A percentile compares a stretch with the other conserved stretches of the same genome.
Conservation (phyloP, 1,140 invertebrate genomes). For the Cydia pomonella region DNA sequence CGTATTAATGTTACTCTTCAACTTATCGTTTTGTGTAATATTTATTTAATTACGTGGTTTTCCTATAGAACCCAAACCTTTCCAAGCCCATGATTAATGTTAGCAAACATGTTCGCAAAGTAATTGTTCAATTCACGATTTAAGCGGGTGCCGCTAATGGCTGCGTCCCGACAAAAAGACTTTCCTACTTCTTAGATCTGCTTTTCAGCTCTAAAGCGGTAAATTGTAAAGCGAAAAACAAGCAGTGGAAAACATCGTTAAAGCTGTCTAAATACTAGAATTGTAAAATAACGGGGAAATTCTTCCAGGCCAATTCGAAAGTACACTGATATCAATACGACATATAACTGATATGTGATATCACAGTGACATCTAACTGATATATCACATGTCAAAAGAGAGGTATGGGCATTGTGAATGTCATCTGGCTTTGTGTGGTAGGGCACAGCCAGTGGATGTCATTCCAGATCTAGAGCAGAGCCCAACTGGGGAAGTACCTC, state of each 20-base stretch:
- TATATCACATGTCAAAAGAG: too few relatives aligned
- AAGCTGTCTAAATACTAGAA: slow-evolving; percentile 9
- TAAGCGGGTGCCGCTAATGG: neutral
- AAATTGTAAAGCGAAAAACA: neutral
- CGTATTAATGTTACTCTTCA: too few relatives aligned
- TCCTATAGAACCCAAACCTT: neutral
- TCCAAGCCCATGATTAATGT: neutral
- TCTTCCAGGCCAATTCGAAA: too few relatives aligned
- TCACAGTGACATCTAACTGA: too few relatives aligned
- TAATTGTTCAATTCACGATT: slow-evolving; percentile 3
- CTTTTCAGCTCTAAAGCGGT: neutral
- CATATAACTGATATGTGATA: too few relatives aligned
- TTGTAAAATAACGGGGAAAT: neutral
- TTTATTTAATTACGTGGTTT: neutral
- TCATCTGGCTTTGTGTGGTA: too few relatives aligned
- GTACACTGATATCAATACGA: too few relatives aligned
- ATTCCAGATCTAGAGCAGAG: too few relatives aligned
- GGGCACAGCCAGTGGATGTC: too few relatives aligned
- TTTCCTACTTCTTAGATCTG: neutral
- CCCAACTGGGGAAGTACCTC: too few relatives aligned
- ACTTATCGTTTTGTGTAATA: neutral
- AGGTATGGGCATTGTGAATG: too few relatives aligned
- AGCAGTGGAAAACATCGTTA: slow-evolving; percentile 2
- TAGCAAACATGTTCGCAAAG: neutral
- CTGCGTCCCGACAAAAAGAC: neutral